Percentiles rank a stretch among this genome's conserved stretches.
phyloP scores from a whole-genome alignment of 2,113 vertebrate species.

The Miniopterus natalensis region DNA sequence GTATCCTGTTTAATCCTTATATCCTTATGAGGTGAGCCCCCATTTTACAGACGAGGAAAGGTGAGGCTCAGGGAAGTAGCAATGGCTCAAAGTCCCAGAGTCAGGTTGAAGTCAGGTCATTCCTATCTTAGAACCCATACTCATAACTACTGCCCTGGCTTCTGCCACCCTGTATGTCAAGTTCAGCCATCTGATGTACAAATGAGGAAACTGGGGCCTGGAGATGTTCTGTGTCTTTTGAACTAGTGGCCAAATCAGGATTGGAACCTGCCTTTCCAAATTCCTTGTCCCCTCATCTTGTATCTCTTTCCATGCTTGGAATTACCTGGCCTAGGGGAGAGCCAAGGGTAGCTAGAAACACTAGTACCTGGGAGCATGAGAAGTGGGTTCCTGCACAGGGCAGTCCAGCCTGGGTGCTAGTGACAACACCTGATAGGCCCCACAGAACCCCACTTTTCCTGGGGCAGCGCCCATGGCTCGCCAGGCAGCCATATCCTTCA shows the following conservation, averaged over 20 bases:
- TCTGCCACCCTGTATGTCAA: neutral
- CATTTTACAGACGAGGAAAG: slow-evolving; percentile 36
- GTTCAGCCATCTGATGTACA: neutral
- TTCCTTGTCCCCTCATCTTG: neutral
- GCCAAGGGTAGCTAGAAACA: neutral
- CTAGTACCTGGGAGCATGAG: neutral
- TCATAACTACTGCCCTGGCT: neutral
- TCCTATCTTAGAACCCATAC: neutral
- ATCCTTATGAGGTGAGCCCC: neutral
- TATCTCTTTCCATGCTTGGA: neutral
- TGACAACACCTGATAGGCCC: neutral
- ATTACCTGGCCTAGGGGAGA: neutral
- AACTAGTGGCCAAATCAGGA: neutral
- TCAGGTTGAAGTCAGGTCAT: neutral
- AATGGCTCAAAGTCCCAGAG: neutral
- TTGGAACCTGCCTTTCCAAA: neutral
- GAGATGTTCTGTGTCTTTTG: neutral
- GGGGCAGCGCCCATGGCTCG: neutral
- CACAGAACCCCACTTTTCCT: neutral
- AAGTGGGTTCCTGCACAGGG: neutral
- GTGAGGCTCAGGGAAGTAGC: neutral
- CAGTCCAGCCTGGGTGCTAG: neutral
- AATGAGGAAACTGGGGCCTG: neutral
- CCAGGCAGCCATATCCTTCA: neutral
- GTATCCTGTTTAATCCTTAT: neutral